A percentile compares a stretch with the other conserved stretches of the same genome.
phyloP scores from a whole-genome alignment of 2,113 vertebrate species.

The Peromyscus californicus region DNA sequence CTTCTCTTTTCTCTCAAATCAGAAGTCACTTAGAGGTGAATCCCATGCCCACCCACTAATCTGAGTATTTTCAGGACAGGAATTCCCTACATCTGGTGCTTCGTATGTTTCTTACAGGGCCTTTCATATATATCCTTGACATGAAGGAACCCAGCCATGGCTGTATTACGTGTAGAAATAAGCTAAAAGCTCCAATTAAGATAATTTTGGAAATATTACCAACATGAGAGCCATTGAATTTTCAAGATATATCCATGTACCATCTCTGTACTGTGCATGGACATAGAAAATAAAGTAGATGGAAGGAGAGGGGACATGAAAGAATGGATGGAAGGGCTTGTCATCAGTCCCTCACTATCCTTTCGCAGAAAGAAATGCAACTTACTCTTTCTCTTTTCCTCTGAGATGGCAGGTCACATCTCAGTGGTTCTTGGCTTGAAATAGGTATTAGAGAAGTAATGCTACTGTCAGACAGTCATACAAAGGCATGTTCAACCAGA shows the following conservation, averaged over 20 bases:
- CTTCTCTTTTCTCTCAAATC: background rate
- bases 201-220: background rate
- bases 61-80: background rate
- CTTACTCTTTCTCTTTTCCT: background rate
- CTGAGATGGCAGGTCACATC: conserved; percentile 52
- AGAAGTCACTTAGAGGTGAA: background rate
- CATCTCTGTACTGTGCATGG: background rate
- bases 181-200: background rate
- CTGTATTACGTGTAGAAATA: background rate
- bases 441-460: conserved; percentile 14
- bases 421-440: conserved; percentile 63
- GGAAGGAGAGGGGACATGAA: background rate
- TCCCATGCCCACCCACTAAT: background rate
- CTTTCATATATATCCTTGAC: too few relatives aligned
- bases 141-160: background rate
- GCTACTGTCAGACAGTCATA: conserved; percentile 36
- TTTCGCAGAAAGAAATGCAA: conserved; percentile 7
- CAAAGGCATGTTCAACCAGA: conserved; percentile 42
- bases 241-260: background rate
- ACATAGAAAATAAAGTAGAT: background rate
- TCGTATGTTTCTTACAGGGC: background rate
- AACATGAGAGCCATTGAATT: background rate
- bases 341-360: background rate
- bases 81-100: background rate
- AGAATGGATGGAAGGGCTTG: background rate